A percentile compares a stretch with the other conserved stretches of the same genome.
These are phyloP conservation scores for Temnothorax ravouxi DNA, from an alignment of 2,888 invertebrate species.

Conservation along the genomic window DNA sequence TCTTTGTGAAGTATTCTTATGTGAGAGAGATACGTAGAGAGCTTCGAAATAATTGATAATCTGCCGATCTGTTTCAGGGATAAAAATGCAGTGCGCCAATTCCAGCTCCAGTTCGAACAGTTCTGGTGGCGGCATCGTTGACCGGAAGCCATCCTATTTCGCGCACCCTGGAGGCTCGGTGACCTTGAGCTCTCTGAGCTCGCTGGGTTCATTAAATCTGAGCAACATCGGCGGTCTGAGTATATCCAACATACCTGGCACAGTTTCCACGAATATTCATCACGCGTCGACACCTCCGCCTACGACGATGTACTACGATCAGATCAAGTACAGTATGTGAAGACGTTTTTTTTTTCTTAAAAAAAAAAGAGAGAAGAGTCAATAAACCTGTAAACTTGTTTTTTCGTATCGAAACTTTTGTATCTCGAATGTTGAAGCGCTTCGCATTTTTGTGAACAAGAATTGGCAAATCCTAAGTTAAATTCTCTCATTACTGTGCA, in stretches of 20 bases:
- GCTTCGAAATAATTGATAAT: constrained; percentile 12
- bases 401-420: constrained; percentile 3
- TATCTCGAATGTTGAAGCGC: neutral
- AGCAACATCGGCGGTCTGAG: constrained; percentile 81
- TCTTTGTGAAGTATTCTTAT: neutral
- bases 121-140: constrained; percentile 82
- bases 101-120: constrained; percentile 80
- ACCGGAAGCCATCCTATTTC: constrained; percentile 83
- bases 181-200: constrained; percentile 79
- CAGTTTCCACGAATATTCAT: constrained; percentile 79
- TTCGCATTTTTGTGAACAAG: neutral
- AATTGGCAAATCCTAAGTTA: neutral
- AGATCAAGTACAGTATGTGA: constrained; percentile 83
- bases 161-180: constrained; percentile 78
- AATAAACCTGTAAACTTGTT: constrained; percentile 9
- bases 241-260: constrained; percentile 79
- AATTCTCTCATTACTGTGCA: neutral
- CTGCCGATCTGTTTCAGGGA: constrained; percentile 75
- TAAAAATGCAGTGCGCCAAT: constrained; percentile 82
- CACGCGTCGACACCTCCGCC: constrained; percentile 78
- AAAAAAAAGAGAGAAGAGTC: neutral
- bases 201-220: constrained; percentile 80
- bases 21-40: neutral
- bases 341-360: neutral
- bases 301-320: constrained; percentile 83